Evolutionary conservation across 2,888 invertebrate genomes (phyloP).

Genomic region (Latrodectus elegans): DNA sequence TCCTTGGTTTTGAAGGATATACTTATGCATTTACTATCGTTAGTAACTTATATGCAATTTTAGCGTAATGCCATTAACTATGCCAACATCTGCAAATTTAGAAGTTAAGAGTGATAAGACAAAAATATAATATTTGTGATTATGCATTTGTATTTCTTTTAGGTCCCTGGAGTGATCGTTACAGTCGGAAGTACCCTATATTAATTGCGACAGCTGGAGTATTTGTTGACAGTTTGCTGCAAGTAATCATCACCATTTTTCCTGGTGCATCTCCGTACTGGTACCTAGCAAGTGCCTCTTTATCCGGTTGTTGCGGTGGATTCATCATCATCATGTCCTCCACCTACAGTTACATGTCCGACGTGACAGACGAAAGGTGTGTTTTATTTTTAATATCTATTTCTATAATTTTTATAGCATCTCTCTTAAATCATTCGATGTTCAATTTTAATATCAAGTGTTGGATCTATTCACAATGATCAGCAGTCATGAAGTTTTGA

Average conservation of each 20-base stretch:
- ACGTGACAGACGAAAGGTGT: slow-evolving; percentile 57
- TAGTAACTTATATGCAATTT: too few species aligned
- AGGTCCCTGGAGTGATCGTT: slow-evolving; percentile 68
- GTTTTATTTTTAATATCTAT: not conserved
- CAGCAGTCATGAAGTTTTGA: too few species aligned
- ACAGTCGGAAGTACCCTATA: slow-evolving; percentile 63
- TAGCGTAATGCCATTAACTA: too few species aligned
- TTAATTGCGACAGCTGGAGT: slow-evolving; percentile 35
- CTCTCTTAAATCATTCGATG: too few species aligned
- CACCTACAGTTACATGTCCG: slow-evolving; percentile 65
- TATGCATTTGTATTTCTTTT: not conserved
- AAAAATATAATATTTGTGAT: too few species aligned
- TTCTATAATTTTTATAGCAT: too few species aligned
- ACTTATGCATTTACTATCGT: too few species aligned
- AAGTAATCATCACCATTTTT: slow-evolving; percentile 25
- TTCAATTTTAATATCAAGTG: too few species aligned
- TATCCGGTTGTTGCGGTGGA: slow-evolving; percentile 58
- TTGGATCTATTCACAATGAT: too few species aligned
- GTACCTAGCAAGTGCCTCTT: slow-evolving; percentile 13
- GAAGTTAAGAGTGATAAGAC: too few species aligned
- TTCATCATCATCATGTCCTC: slow-evolving; percentile 51
- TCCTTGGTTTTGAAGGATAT: too few species aligned
- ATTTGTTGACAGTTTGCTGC: slow-evolving; percentile 29
- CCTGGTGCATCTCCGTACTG: slow-evolving; percentile 42
- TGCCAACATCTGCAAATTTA: too few species aligned